Conservation (phyloP, 2,113 vertebrate genomes). For the Platysteira castanea region DNA sequence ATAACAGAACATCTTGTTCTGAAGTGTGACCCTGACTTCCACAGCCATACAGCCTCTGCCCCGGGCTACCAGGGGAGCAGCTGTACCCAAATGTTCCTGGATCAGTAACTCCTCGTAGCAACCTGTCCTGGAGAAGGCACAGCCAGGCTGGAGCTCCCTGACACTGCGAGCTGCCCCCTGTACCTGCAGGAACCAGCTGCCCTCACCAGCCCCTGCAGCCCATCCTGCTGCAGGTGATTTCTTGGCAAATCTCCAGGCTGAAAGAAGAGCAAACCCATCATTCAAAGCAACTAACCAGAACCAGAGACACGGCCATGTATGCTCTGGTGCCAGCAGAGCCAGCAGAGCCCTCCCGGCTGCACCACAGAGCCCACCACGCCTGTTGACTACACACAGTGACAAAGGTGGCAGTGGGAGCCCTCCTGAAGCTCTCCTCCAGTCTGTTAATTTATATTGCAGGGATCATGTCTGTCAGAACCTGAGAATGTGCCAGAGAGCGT, state of each 20-base stretch:
- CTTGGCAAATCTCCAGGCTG: neutral
- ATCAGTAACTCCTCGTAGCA: neutral
- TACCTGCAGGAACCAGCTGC: neutral
- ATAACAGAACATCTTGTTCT: neutral
- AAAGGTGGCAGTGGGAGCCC: neutral
- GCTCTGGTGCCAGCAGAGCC: neutral
- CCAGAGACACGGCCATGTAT: neutral
- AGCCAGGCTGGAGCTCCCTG: neutral
- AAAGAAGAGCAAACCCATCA: neutral
- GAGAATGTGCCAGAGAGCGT: neutral
- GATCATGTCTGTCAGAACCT: neutral
- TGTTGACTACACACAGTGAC: neutral
- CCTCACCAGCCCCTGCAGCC: neutral
- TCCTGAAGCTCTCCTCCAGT: neutral
- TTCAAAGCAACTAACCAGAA: neutral
- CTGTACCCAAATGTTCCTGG: neutral
- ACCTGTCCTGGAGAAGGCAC: neutral
- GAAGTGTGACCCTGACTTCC: neutral
- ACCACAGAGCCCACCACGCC: neutral
- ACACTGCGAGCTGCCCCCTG: neutral
- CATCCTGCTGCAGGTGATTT: neutral
- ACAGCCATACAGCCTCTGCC: too few relatives aligned
- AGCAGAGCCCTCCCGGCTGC: neutral
- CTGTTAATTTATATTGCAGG: neutral
- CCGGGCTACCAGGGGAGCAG: neutral